Evolutionary conservation across 2,797 vertebrate genomes (phyloP).

Genomic region (Crenichthys baileyi): DNA sequence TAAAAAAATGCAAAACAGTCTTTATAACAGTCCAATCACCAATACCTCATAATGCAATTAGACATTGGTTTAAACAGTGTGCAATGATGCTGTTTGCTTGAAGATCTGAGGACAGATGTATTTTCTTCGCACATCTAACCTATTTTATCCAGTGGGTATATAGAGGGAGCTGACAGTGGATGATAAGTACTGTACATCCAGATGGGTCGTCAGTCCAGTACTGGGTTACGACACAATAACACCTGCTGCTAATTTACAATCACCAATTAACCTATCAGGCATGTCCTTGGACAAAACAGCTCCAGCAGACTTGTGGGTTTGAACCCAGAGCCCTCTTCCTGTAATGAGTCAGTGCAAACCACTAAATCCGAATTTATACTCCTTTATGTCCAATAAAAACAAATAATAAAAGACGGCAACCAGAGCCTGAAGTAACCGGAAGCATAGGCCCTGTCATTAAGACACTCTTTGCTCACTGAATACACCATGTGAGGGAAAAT

Average conservation of each 20-base stretch:
- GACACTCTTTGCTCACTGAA: conserved; percentile 15
- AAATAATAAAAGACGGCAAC: conserved; percentile 69
- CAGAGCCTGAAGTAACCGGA: conserved; percentile 9
- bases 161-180: neutral
- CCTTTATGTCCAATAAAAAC: conserved; percentile 60
- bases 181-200: neutral
- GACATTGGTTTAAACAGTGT: conserved; percentile 65
- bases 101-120: conserved; percentile 74
- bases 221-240: neutral
- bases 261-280: conserved; percentile 9
- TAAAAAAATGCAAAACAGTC: neutral
- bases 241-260: conserved; percentile 9
- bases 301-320: neutral
- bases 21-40: conserved; percentile 57
- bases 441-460: conserved; percentile 30
- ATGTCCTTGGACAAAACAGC: conserved; percentile 1
- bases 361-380: conserved; percentile 63
- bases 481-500: conserved; percentile 1
- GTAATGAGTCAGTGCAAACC: neutral
- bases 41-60: conserved; percentile 71
- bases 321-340: neutral
- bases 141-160: neutral
- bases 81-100: conserved; percentile 72
- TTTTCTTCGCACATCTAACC: conserved; percentile 57
- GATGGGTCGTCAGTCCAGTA: conserved; percentile 6